phyloP scores from a whole-genome alignment of 2,888 invertebrate genomes.

The Orthosia cruda region DNA sequence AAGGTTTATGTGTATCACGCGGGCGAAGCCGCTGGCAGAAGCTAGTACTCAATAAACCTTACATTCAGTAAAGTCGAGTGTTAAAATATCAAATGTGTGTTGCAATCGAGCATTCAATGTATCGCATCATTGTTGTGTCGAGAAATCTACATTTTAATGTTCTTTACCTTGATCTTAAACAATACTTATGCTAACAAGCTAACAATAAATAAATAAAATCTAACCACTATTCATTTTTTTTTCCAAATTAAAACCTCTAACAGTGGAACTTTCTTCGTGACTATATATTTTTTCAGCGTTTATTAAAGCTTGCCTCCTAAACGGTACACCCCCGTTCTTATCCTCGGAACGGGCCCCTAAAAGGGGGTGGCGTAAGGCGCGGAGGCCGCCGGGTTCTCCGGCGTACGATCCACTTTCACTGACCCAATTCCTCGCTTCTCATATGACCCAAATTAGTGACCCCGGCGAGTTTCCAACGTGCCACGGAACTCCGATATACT shows the following conservation, averaged over 20 bases:
- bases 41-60: too few species aligned
- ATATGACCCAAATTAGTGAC: constrained; percentile 69
- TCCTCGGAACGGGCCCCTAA: constrained; percentile 38
- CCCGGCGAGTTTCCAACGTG: constrained; percentile 41
- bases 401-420: constrained; percentile 66
- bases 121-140: background rate
- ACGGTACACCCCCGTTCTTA: constrained; percentile 14
- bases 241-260: background rate
- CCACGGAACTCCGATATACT: constrained; percentile 16
- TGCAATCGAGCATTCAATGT: background rate
- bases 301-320: background rate
- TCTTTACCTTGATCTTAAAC: background rate
- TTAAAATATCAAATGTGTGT: too few species aligned
- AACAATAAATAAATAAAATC: too few species aligned
- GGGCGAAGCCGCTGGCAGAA: too few species aligned
- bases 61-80: too few species aligned
- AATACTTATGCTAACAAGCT: too few species aligned
- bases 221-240: background rate
- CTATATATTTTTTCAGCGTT: background rate
- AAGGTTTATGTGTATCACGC: too few species aligned
- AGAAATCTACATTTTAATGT: background rate
- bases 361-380: constrained; percentile 38
- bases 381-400: constrained; percentile 35
- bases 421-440: constrained; percentile 71
- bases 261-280: background rate